These are phyloP conservation scores for Lipophrys pholis DNA, from an alignment of 2,113 vertebrate genomes.

Conservation along the genomic window DNA sequence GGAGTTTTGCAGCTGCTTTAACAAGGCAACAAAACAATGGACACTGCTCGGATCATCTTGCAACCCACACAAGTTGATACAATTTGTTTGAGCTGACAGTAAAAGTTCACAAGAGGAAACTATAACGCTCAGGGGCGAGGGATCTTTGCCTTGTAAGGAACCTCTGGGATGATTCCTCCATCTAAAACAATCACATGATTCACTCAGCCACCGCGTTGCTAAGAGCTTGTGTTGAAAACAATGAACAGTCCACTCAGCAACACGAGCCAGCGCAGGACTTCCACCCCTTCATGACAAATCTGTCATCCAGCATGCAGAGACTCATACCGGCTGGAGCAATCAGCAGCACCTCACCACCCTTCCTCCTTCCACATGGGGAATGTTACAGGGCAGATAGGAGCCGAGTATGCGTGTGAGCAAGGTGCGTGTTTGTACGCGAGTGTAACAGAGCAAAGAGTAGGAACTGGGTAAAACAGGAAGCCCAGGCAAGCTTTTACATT, in stretches of 20 bases:
- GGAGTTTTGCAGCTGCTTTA: conserved; percentile 67
- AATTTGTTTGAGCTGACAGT: conserved; percentile 55
- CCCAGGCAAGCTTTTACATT: conserved; percentile 68
- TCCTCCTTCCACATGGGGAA: conserved; percentile 55
- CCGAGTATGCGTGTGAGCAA: conserved; percentile 1
- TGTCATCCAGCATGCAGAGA: conserved; percentile 52
- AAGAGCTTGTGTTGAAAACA: conserved; percentile 75
- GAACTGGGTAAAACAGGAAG: conserved; percentile 71
- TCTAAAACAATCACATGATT: conserved; percentile 71
- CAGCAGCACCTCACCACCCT: conserved; percentile 63
- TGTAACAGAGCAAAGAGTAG: conserved; percentile 32
- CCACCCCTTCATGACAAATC: conserved; percentile 70
- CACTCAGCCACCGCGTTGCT: conserved; percentile 71
- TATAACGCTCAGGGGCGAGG: conserved; percentile 22
- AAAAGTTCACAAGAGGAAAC: conserved; percentile 54
- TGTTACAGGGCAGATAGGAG: conserved; percentile 29
- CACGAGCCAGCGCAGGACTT: conserved; percentile 52
- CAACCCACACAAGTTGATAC: conserved; percentile 47
- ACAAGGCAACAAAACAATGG: conserved; percentile 52
- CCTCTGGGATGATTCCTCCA: conserved; percentile 27
- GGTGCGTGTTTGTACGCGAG: conserved; percentile 29
- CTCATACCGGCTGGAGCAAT: conserved; percentile 46
- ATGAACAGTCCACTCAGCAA: conserved; percentile 57
- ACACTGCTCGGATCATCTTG: conserved; percentile 44
- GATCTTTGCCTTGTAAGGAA: conserved; percentile 63